phyloP scores from a whole-genome alignment of 1,140 invertebrate species.

The Drosophila prosaltans region DNA sequence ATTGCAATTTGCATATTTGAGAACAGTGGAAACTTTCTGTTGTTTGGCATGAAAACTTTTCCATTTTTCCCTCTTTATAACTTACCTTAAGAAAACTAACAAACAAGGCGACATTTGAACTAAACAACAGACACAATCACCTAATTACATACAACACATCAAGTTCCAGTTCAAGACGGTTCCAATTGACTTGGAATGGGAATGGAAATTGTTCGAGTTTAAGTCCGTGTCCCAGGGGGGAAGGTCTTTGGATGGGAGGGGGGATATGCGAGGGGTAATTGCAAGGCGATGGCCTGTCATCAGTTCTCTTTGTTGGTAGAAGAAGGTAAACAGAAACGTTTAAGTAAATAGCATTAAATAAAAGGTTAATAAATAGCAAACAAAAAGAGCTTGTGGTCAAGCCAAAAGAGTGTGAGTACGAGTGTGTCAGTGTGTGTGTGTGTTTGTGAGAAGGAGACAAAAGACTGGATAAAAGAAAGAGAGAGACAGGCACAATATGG shows the following conservation, averaged over 20 bases:
- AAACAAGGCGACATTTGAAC: conserved; percentile 79
- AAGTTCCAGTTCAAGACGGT: conserved; percentile 7
- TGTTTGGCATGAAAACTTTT: neutral
- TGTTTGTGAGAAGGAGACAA: conserved; percentile 2
- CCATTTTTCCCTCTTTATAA: conserved; percentile 13
- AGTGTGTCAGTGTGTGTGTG: conserved; percentile 12
- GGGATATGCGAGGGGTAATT: conserved; percentile 54
- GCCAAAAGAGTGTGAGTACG: conserved; percentile 15
- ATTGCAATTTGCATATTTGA: conserved; percentile 10
- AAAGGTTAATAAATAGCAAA: conserved; percentile 80
- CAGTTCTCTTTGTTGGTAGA: conserved; percentile 49
- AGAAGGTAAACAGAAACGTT: conserved; percentile 45
- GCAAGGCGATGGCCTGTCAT: conserved; percentile 78
- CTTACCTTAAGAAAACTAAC: conserved; percentile 37
- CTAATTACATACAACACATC: conserved; percentile 68
- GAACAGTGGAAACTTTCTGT: neutral
- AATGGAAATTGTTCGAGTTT: neutral
- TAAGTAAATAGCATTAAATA: conserved; percentile 79
- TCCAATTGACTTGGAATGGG: conserved; percentile 1
- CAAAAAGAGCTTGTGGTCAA: conserved; percentile 46
- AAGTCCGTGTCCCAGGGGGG: neutral
- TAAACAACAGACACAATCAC: conserved; percentile 62
- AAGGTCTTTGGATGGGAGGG: neutral
- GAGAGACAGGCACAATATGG: conserved; percentile 64
- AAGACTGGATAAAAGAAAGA: neutral